Evolutionary conservation across 1,140 invertebrate species (phyloP).

Genomic region (Euglossa dilemma): DNA sequence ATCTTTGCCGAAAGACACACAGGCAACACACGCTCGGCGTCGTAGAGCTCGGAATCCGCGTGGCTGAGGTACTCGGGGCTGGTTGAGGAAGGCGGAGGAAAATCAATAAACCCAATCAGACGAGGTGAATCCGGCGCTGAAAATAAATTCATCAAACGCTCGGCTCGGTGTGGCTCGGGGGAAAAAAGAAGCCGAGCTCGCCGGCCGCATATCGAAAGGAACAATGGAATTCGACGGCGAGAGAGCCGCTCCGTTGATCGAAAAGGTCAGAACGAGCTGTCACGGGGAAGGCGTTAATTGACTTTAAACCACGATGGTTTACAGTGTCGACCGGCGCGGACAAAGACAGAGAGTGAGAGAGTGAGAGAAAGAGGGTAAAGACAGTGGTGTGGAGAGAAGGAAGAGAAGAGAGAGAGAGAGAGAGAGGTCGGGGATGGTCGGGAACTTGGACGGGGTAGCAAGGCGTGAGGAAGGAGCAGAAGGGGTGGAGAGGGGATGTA

Average conservation of each 20-base stretch:
- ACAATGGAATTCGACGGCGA: slow-evolving; percentile 48
- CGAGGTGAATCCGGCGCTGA: slow-evolving; percentile 43
- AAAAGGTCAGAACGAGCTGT: slow-evolving; percentile 52
- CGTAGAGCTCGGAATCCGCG: neutral
- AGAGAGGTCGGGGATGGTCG: neutral
- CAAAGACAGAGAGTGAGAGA: neutral
- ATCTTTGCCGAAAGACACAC: neutral
- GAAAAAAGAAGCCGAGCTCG: neutral
- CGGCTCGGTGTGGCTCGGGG: neutral
- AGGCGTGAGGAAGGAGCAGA: neutral
- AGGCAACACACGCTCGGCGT: neutral
- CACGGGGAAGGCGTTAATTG: slow-evolving; percentile 61
- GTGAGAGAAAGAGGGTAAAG: neutral
- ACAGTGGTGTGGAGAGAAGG: too few relatives aligned
- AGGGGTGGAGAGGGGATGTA: neutral
- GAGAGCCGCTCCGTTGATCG: slow-evolving; percentile 24
- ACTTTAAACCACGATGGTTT: slow-evolving; percentile 62
- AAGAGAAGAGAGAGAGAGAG: neutral
- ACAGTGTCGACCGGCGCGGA: slow-evolving; percentile 45
- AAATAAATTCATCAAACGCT: slow-evolving; percentile 52
- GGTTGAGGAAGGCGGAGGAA: slow-evolving; percentile 2
- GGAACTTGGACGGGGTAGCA: neutral
- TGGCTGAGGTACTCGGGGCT: neutral
- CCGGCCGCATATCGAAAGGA: slow-evolving; percentile 33
- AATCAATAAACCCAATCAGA: slow-evolving; percentile 51